phyloP scores from a whole-genome alignment of 2,888 invertebrate species.

The Drosophila mercatorum region DNA sequence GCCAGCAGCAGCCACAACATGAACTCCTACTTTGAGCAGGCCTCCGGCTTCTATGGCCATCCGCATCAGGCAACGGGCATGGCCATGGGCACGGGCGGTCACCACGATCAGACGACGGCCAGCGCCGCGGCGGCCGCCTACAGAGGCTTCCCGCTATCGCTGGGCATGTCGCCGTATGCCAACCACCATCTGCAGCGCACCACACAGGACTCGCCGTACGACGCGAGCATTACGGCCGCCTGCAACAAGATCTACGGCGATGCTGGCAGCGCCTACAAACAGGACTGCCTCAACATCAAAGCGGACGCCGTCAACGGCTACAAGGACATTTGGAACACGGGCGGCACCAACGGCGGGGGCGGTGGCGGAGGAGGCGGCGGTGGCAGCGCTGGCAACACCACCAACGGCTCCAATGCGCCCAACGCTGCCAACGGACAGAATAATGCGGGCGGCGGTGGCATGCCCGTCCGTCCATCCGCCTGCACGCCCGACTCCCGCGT shows the following conservation, averaged over 20 bases:
- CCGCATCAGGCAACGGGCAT: conserved; percentile 91
- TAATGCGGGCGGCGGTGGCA: conserved; percentile 83
- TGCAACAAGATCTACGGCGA: conserved; percentile 88
- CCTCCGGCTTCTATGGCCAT: conserved; percentile 96
- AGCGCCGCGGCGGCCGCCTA: conserved; percentile 88
- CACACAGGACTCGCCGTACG: conserved; percentile 96
- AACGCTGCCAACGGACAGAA: conserved; percentile 86
- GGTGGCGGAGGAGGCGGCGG: conserved; percentile 85
- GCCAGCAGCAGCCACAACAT: conserved; percentile 86
- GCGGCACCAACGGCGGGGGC: conserved; percentile 86
- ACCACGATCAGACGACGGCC: conserved; percentile 89
- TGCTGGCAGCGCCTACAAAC: conserved; percentile 86
- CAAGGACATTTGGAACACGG: conserved; percentile 88
- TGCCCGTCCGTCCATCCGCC: conserved; percentile 92
- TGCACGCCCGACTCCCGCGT: conserved; percentile 95
- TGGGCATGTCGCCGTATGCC: conserved; percentile 94
- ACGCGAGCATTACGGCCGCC: conserved; percentile 94
- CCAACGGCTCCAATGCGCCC: conserved; percentile 75
- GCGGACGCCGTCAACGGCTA: conserved; percentile 86
- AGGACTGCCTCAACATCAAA: conserved; percentile 89
- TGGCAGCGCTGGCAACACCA: conserved; percentile 85
- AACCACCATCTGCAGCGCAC: conserved; percentile 91
- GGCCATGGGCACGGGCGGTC: conserved; percentile 88
- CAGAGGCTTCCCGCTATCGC: conserved; percentile 93
- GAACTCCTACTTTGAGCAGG: conserved; percentile 98